Evolutionary conservation across 2,113 vertebrate genomes (phyloP).

Genomic region (Cololabis saira): DNA sequence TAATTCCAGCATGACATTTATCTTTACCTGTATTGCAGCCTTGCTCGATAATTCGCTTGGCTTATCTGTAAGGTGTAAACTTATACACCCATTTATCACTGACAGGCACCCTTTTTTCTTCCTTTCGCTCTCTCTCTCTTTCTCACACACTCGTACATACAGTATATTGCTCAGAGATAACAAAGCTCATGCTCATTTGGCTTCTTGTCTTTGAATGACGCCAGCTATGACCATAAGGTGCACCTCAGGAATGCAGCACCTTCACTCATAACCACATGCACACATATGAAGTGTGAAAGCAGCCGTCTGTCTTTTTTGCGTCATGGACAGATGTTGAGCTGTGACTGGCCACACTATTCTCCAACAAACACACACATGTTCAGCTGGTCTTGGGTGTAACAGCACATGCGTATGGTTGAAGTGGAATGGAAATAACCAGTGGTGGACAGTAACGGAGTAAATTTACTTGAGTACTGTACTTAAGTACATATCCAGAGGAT

Average conservation of each 20-base stretch:
- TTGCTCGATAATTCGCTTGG: constrained; percentile 69
- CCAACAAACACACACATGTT: constrained; percentile 4
- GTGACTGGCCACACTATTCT: constrained; percentile 47
- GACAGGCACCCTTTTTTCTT: constrained; percentile 38
- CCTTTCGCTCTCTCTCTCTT: neutral
- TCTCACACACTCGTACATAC: constrained; percentile 3
- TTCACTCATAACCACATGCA: constrained; percentile 28
- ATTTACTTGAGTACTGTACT: too few relatives aligned
- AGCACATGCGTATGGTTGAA: constrained; percentile 19
- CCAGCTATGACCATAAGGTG: constrained; percentile 73
- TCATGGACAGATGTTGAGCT: constrained; percentile 57
- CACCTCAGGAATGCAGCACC: constrained; percentile 22
- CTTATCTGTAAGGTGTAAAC: constrained; percentile 77
- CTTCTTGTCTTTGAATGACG: constrained; percentile 79
- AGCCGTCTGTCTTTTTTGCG: constrained; percentile 48
- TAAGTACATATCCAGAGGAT: too few relatives aligned
- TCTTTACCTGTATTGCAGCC: constrained; percentile 30
- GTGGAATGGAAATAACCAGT: constrained; percentile 40
- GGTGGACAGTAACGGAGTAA: too few relatives aligned
- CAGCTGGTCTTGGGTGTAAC: constrained; percentile 31
- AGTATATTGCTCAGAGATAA: constrained; percentile 32
- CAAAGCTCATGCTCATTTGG: constrained; percentile 72
- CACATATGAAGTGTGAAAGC: constrained; percentile 31
- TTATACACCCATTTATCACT: constrained; percentile 79
- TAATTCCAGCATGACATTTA: constrained; percentile 16